Evolutionary conservation across 2,888 invertebrate genomes (phyloP).

Genomic region (Heteromyza rotundicornis): DNA sequence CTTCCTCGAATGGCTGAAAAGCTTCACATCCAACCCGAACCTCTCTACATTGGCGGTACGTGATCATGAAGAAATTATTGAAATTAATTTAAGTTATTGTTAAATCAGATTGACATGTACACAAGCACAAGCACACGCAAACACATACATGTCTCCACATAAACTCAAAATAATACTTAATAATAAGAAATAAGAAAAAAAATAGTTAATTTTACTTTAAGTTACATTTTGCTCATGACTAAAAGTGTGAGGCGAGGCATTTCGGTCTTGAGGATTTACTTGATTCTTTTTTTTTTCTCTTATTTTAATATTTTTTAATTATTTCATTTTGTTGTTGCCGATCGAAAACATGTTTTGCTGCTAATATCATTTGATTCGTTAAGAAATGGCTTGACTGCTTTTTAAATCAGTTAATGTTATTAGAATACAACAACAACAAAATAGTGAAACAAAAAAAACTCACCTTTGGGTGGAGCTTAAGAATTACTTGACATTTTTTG

Average conservation of each 20-base stretch:
- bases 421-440: not conserved
- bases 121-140: constrained; percentile 6
- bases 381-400: not conserved
- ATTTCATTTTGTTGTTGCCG: too few species aligned
- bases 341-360: constrained; percentile 1
- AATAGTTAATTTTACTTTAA: not conserved
- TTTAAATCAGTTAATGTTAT: not conserved
- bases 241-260: not conserved
- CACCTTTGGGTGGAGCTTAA: constrained; percentile 1
- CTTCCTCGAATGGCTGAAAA: too few species aligned
- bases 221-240: not conserved
- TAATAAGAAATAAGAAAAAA: not conserved
- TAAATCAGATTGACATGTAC: constrained; percentile 5
- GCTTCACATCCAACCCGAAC: too few species aligned
- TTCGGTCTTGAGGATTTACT: not conserved
- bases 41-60: not conserved
- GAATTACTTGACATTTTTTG: too few species aligned
- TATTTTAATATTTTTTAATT: too few species aligned
- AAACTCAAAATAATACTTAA: not conserved
- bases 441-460: not conserved
- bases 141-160: constrained; percentile 8
- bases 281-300: too few species aligned
- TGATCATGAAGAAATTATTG: constrained; percentile 1
- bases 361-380: not conserved
- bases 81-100: constrained; percentile 11